These are phyloP conservation scores for Halesus radiatus DNA, from an alignment of 1,140 invertebrate genomes.

Conservation along the genomic window DNA sequence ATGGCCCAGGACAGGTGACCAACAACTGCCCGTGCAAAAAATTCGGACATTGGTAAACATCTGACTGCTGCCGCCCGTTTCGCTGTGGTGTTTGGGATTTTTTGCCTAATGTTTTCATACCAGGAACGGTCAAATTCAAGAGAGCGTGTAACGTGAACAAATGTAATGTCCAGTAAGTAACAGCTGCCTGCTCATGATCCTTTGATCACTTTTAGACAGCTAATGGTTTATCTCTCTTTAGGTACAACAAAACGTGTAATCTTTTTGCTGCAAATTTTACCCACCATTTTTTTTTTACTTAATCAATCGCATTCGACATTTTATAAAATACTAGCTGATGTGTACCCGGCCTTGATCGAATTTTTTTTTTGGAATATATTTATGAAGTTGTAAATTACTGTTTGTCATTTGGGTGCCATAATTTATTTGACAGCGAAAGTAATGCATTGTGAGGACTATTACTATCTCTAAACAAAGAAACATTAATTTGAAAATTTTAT, in stretches of 20 bases:
- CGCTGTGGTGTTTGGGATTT: slow-evolving; percentile 7
- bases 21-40: slow-evolving; percentile 53
- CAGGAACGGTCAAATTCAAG: slow-evolving; percentile 29
- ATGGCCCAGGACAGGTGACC: slow-evolving; percentile 50
- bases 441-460: no score
- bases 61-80: slow-evolving; percentile 9
- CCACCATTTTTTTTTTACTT: neutral
- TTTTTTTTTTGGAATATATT: no score
- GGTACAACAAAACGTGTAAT: neutral
- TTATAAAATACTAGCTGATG: no score
- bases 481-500: no score
- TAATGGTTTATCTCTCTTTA: neutral
- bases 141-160: slow-evolving; percentile 38
- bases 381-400: no score
- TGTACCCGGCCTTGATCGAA: no score
- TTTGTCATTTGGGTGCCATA: no score
- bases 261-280: neutral
- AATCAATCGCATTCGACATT: no score
- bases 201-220: neutral
- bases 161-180: slow-evolving; percentile 18
- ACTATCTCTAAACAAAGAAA: no score
- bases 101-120: slow-evolving; percentile 23
- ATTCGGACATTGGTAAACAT: slow-evolving; percentile 10
- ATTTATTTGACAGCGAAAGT: no score
- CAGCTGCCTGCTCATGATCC: slow-evolving; percentile 4